Percentiles rank a stretch among this genome's conserved stretches.
phyloP scores from a whole-genome alignment of 2,113 vertebrate species.

The Eudyptes chrysolophus region DNA sequence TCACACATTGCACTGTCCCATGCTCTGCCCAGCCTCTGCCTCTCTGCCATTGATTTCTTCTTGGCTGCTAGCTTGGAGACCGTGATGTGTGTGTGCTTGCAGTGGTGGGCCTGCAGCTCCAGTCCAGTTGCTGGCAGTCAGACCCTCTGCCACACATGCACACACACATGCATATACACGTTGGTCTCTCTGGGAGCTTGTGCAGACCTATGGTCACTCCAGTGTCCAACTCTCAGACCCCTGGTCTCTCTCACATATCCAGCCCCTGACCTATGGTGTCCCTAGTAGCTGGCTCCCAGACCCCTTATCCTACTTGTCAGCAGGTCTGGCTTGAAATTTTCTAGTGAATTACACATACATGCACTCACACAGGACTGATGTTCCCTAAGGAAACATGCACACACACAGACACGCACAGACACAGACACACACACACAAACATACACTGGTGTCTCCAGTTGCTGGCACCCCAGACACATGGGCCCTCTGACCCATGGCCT shows the following conservation, averaged over 20 bases:
- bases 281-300: background rate
- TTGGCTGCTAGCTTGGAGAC: background rate
- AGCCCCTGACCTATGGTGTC: background rate
- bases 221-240: background rate
- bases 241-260: background rate
- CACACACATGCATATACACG: no score
- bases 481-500: background rate
- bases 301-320: background rate
- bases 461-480: background rate
- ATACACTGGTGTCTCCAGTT: background rate
- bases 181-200: background rate
- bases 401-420: no score
- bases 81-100: background rate
- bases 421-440: background rate
- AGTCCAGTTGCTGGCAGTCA: background rate
- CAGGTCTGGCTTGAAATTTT: background rate
- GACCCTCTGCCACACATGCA: background rate
- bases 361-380: background rate
- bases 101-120: background rate
- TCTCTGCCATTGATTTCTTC: background rate
- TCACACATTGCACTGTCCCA: fast-evolving
- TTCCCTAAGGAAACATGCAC: background rate
- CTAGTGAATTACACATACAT: background rate
- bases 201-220: background rate
- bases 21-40: background rate